Evolutionary conservation across 2,888 invertebrate species (phyloP), one percentile per base, ranked within the genome.

Genomic region (Machimus rusticus): DNA sequence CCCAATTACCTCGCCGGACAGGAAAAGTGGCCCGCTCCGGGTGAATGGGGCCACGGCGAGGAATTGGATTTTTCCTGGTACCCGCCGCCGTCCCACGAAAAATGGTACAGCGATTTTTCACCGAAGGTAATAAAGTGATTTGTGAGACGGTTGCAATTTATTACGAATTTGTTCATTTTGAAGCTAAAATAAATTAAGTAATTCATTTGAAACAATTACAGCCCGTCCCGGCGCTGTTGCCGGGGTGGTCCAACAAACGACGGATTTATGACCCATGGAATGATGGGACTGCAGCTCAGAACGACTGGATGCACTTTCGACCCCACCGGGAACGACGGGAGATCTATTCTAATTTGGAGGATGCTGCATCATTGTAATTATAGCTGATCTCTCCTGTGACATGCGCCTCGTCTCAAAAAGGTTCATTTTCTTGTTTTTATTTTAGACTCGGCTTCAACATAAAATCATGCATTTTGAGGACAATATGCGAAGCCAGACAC

Each of bases 401-500:
- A 19, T 57, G 31, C 19, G n/a, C 19, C 37, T 57, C 34, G 34
- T 57, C 57, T 57, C 57, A 34, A 79, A 34, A 79, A 57, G 31
- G 8, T 37, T 8, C 39, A 31, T 55, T 46, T 46, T 46, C 16
- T 46, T 46, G 12, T 14, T 46, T 81, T 14, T 6, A 14, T 88
- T 90, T 4, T 76, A 92, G 92, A 1, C 86, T 92, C n/a, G 91
- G 91, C 9, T 88, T 91, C 12, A 90, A 92, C 87, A 88, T 90
- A 12, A 91, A 91, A 76, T 89, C 91, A 3, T 96, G 96, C 90
- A 91, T 96, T 34, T 91, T 95, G 88, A 94, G 95, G 89, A 94
- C 95, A 88, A 94, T 96, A 88, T 96, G 96, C 90, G 96, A 96
- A 90, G 94, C 95, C 5, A 94, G 94, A 89, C 91, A 92, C n/a